Evolutionary conservation across 2,888 invertebrate genomes (phyloP), one percentile per base, ranked within the genome.

Genomic region (Silvanus unidentatus): DNA sequence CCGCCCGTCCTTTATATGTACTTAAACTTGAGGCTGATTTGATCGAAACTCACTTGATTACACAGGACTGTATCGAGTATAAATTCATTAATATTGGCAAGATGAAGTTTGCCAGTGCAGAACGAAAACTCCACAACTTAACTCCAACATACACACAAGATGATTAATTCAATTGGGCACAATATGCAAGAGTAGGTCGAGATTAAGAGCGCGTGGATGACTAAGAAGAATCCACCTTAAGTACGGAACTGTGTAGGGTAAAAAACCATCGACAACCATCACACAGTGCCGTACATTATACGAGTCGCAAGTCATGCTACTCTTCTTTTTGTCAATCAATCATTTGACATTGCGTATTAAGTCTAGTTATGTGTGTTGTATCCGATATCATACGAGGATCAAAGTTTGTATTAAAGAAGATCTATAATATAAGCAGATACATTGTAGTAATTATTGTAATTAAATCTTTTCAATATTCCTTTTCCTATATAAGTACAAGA

Each of bases 271-370:
- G 8, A 22, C 3, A 22, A 22, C 22, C 22, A 32, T 12, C 32
- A 22, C 22, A 32, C 12, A 32, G 32, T 12, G 12, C 32, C 32
- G n/a, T 32, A 11, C 32, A 32, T 32, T 32, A 32, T 9, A 32
- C 10, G 32, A 32, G 4, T 3, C 5, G 32, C 32, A 32, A 32
- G 32, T 32, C 32, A 32, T 32, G 32, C 6, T 32, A 32, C 32
- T 32, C 32, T 48, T 50, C 53, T 56, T 54, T 57, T 54, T 53
- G 59, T 57, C 53, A 57, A 53, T 59, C 62, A 62, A 58, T 58
- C 58, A 59, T 49, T 53, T 53, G 50, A 56, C 58, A 58, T 58
- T 55, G 47, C 51, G 49, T 54, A 55, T 51, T 55, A 53, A 47
- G 43, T 49, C 42, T 49, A 49, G 43, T 47, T 50, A 50, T 40